Evolutionary conservation across 2,888 invertebrate species (phyloP).

Genomic region (Reticulitermes lucifugus): DNA sequence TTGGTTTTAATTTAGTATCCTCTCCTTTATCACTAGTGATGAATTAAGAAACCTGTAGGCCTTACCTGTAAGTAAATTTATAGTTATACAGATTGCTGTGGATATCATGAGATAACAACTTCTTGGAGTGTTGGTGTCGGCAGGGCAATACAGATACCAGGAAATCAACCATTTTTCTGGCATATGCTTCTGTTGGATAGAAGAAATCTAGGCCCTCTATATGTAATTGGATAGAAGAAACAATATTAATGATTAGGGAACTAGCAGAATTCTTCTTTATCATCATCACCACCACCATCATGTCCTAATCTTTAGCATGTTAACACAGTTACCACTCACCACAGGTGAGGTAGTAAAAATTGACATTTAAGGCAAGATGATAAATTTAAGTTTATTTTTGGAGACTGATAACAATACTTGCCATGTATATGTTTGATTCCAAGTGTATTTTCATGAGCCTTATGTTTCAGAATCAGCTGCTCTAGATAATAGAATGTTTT

Average conservation of each 20-base stretch:
- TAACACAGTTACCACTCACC: too few species aligned
- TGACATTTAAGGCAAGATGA: too few species aligned
- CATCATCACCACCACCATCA: too few species aligned
- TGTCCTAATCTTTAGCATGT: too few species aligned
- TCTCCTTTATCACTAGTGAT: too few species aligned
- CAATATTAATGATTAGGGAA: too few species aligned
- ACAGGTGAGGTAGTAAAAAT: too few species aligned
- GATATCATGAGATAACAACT: slow-evolving; percentile 96
- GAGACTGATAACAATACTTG: slow-evolving; percentile 60
- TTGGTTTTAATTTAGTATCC: too few species aligned
- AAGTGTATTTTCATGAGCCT: slow-evolving; percentile 88
- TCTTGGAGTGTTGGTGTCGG: slow-evolving; percentile 90
- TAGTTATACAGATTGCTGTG: slow-evolving; percentile 97
- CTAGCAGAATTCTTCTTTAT: too few species aligned
- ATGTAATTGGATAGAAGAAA: background rate
- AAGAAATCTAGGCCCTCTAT: slow-evolving; percentile 95
- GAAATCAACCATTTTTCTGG: slow-evolving; percentile 96
- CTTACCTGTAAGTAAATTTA: slow-evolving; percentile 83
- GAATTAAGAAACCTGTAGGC: background rate
- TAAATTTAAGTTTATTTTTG: too few species aligned
- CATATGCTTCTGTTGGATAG: slow-evolving; percentile 88
- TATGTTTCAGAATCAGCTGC: slow-evolving; percentile 95
- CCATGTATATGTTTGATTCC: slow-evolving; percentile 90
- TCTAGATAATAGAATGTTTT: slow-evolving; percentile 98
- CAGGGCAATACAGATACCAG: slow-evolving; percentile 88